These are phyloP conservation scores for Pelvicachromis taeniatus DNA, from an alignment of 2,113 vertebrate species.

Conservation along the genomic window DNA sequence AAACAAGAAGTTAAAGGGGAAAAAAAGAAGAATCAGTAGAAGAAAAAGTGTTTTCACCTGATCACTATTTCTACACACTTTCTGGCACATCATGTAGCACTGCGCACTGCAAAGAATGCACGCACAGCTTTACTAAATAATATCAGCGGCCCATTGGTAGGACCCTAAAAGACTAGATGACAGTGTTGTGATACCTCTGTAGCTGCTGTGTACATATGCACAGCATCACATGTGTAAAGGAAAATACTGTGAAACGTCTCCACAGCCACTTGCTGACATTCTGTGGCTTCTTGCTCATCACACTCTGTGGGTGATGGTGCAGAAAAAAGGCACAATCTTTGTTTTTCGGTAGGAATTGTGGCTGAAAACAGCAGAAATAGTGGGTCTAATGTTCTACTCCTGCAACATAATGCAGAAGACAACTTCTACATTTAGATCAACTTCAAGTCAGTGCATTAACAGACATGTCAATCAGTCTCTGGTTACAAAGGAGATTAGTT, in stretches of 20 bases:
- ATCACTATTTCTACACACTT: not conserved
- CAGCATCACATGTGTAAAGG: not conserved
- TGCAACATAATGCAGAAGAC: not conserved
- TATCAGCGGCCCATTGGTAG: not conserved
- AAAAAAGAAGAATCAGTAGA: no score
- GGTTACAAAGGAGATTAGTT: not conserved
- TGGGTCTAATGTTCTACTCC: not conserved
- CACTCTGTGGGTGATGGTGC: not conserved
- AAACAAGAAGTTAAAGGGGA: not conserved
- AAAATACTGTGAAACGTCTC: not conserved
- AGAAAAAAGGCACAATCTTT: not conserved
- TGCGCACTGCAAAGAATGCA: not conserved
- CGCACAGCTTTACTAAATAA: not conserved
- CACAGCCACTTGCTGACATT: not conserved
- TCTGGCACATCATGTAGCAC: not conserved
- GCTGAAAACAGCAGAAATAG: not conserved
- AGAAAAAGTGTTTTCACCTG: not conserved
- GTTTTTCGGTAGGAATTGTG: not conserved
- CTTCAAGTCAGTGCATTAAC: not conserved
- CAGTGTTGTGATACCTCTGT: not conserved
- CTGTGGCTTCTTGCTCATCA: not conserved
- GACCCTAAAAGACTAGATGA: not conserved
- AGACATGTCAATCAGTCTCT: not conserved
- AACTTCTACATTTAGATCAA: not conserved
- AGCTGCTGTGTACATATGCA: not conserved